These are phyloP conservation scores for Siniperca undulata DNA, from an alignment of 2,797 vertebrate species.

Conservation along the genomic window DNA sequence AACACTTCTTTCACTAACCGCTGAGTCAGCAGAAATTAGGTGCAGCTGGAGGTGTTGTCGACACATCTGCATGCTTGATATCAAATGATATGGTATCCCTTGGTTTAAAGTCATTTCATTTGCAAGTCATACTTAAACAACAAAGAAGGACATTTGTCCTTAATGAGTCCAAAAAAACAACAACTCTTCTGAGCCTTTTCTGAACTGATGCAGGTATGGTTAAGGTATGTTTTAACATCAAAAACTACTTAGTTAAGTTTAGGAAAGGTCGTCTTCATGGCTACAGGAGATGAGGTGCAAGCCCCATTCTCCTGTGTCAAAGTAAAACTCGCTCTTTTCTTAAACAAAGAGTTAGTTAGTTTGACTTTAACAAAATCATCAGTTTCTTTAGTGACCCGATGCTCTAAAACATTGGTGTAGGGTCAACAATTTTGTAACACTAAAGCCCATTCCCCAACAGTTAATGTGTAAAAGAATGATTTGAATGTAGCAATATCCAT, in stretches of 20 bases:
- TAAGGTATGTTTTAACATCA: neutral
- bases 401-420: neutral
- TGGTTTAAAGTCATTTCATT: slow-evolving; percentile 1
- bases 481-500: neutral
- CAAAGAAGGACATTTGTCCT: neutral
- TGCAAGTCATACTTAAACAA: slow-evolving; percentile 1
- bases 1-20: neutral
- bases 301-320: neutral
- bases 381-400: neutral
- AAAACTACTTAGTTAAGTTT: neutral
- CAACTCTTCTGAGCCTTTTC: neutral
- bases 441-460: neutral
- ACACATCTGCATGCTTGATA: slow-evolving; percentile 7
- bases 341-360: neutral
- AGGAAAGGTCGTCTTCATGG: too few species aligned
- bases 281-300: neutral
- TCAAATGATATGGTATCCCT: slow-evolving; percentile 1
- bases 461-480: neutral
- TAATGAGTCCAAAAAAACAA: neutral
- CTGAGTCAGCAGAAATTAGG: slow-evolving; percentile 51
- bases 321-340: neutral
- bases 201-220: neutral
- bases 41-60: slow-evolving; percentile 4
- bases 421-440: neutral
- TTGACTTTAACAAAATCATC: neutral